Evolutionary conservation across 23 tunicate genomes (phyloP), one percentile per base, ranked within the genome.

Genomic region (Diplosoma virens): DNA sequence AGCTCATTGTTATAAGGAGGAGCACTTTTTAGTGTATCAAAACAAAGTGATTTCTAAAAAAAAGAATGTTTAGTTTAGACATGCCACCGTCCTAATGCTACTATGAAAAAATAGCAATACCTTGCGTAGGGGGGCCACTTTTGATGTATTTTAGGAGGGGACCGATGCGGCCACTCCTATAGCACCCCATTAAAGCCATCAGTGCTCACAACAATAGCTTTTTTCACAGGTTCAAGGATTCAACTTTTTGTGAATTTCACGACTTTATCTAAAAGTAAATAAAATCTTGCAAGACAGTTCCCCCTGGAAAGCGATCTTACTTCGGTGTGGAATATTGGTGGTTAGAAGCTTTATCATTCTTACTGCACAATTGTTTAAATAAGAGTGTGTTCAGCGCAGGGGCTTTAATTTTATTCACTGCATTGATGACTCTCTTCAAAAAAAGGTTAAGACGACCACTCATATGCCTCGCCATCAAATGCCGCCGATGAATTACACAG

Each of bases 331-430:
- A 75, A 67, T 56, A 75, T 21, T 55, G 30, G n/a, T 23, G 33
- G 78, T 36, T 72, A 29, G 26, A 72, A 72, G 4, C 16, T 37
- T 37, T 72, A 30, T 72, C 59, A 37, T 72, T 72, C 64, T 72
- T 32, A 37, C 47, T 3, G 46, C 80, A 75, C 25, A 75, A 36
- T 41, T 71, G 77, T 45, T 47, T 1, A 68, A 80, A 68, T 71
- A 80, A 20, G 18, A 37, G 78, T 27, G 47, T 25, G 35, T 80
- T 79, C 33, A 79, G 37, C 28, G 84, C 36, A 45, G 22, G 78
- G 58, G 84, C 84, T 68, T 79, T 70, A 29, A 79, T 79, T 53
- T 41, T 80, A 28, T 80, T 80, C 28, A 77, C 79, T 77, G 82
- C 79, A 18, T 36, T 77, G 18, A 77, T 66, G 56, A 77, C 53